These are phyloP conservation scores for Megalonaias nervosa DNA, from an alignment of 1,140 invertebrate species.

Conservation along the genomic window DNA sequence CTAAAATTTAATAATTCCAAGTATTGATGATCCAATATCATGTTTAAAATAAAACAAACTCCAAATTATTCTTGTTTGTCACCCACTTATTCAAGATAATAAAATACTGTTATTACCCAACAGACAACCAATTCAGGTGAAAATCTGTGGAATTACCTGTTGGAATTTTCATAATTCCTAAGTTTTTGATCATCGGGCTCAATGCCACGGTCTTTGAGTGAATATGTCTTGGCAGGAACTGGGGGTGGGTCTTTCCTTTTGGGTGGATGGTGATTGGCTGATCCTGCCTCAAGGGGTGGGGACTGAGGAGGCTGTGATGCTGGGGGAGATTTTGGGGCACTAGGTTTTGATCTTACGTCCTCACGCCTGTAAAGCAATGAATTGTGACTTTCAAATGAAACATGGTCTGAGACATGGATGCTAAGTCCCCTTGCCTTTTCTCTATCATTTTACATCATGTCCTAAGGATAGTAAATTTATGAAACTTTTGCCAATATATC, in stretches of 20 bases:
- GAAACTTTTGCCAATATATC: background rate
- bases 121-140: too few relatives aligned
- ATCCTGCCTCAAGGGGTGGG: slow-evolving; percentile 8
- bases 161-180: slow-evolving; percentile 65
- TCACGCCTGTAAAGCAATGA: slow-evolving; percentile 1
- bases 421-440: background rate
- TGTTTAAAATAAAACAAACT: too few relatives aligned
- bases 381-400: background rate
- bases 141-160: slow-evolving; percentile 42
- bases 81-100: too few relatives aligned
- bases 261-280: background rate
- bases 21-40: too few relatives aligned
- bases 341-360: background rate
- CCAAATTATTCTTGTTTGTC: too few relatives aligned
- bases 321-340: slow-evolving; percentile 4
- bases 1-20: too few relatives aligned
- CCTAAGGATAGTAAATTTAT: too few relatives aligned
- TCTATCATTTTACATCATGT: too few relatives aligned
- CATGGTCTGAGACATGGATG: too few relatives aligned
- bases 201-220: slow-evolving; percentile 56
- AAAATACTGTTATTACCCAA: too few relatives aligned
- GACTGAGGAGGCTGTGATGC: slow-evolving; percentile 11
- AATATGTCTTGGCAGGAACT: slow-evolving; percentile 63
- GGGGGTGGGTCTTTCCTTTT: slow-evolving; percentile 59
- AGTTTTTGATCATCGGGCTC: slow-evolving; percentile 60